Base-by-base conservation (phyloP, 2,797 vertebrate species). In the Zenarchopterus dispar region DNA sequence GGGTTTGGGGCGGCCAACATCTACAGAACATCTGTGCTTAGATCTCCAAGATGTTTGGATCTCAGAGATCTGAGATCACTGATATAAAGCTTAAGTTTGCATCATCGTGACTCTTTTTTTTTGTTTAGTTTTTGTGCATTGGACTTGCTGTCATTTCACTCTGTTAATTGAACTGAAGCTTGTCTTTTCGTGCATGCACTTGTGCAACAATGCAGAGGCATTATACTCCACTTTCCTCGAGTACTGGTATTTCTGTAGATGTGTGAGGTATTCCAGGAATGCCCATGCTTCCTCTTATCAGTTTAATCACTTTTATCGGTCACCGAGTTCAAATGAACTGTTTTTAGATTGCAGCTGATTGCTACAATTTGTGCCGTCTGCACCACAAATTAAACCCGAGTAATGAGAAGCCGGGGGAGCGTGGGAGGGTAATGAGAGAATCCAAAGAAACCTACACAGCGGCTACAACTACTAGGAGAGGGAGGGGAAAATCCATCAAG, bases 331-430 rank as follows among this genome's bases (percentile, higher is more conserved):
- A 82, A 78, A 86, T 88, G 3, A 88, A 75, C 72, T 74, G 75
- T 75, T 84, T 62, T 62, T 75, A 72, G 74, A 88, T 85, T 85
- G 82, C 66, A 70, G 77, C 71, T 84, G 81, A 90, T 88, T 84
- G 74, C 80, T 68, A 49, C 78, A 82, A 83, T 90, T 83, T 88
- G 76, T 80, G 70, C 81, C 81, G 79, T 82, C 77, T 82, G 70
- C 77, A 54, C 76, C 47, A 15, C 70, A 78, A 81, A 78, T 82
- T 82, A 65, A 56, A 68, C 62, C 72, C 55, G 42, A 73, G 64
- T 54, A 39, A 75, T 73, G 52, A 45, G 53, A 75, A 44, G 62
- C 42, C 13, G 48, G 28, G 24, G 28, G 24, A 21, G 54, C 21
- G 39, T 61, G 59, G 16, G 42, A n/a, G 31, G 11, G 49, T 1